These are phyloP conservation scores for Tadarida brasiliensis DNA, from an alignment of 2,797 vertebrate genomes.

Conservation along the genomic window DNA sequence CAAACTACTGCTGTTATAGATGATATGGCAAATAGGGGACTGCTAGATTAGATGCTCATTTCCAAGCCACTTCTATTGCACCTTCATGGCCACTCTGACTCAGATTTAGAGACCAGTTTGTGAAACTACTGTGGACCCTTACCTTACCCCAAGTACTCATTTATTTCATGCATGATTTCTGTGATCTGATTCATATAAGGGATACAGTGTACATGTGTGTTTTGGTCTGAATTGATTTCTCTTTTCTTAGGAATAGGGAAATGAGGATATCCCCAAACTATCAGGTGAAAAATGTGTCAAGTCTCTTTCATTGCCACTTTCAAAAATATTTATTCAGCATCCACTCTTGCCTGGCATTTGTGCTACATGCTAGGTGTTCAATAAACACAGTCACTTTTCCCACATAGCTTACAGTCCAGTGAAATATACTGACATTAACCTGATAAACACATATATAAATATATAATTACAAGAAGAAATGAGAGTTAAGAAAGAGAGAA, in stretches of 20 bases:
- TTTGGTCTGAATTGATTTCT: not conserved
- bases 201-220: not conserved
- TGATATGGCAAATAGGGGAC: not conserved
- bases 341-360: conserved; percentile 1
- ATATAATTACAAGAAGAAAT: not conserved
- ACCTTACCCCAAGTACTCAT: not conserved
- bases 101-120: not conserved
- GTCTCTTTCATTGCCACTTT: not conserved
- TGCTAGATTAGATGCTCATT: not conserved
- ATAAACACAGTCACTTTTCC: conserved; percentile 29
- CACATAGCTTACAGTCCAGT: not conserved
- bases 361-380: not conserved
- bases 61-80: not conserved
- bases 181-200: conserved; percentile 1
- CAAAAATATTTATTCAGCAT: conserved; percentile 11
- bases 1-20: not conserved
- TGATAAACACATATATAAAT: not conserved
- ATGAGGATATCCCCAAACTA: conserved; percentile 15
- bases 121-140: not conserved
- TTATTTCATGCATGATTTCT: conserved; percentile 48
- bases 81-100: not conserved
- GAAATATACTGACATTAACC: conserved; percentile 12
- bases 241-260: not conserved
- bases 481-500: conserved; percentile 16
- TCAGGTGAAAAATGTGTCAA: not conserved